Percentiles rank a stretch among this genome's conserved stretches.
Evolutionary conservation across 1,140 invertebrate species (phyloP).

Genomic region (Ditylenchus dipsaci): DNA sequence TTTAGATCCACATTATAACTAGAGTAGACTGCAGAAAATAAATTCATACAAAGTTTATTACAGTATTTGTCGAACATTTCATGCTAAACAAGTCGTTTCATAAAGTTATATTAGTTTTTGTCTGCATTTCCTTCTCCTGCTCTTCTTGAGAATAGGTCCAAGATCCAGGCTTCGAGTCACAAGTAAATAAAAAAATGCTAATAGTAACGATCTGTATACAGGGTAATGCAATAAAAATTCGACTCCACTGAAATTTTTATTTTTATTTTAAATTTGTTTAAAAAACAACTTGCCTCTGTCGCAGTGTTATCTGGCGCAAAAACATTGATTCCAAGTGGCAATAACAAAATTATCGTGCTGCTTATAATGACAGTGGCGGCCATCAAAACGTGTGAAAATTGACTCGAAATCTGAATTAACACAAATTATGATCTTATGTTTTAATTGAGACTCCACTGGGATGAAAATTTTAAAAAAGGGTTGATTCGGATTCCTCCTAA

Average conservation of each 20-base stretch:
- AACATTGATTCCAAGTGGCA: conserved; percentile 6
- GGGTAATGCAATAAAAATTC: background rate
- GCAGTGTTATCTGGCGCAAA: conserved; percentile 13
- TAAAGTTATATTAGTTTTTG: too few relatives aligned
- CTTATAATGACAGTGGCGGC: conserved; percentile 6
- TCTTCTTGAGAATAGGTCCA: background rate
- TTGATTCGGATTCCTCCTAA: too few relatives aligned
- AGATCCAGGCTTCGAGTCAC: background rate
- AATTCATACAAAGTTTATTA: too few relatives aligned
- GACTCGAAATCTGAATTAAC: conserved; percentile 4
- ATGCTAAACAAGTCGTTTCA: too few relatives aligned
- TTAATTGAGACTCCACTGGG: too few relatives aligned
- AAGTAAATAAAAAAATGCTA: background rate
- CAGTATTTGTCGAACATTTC: too few relatives aligned
- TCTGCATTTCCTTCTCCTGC: background rate
- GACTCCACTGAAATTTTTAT: conserved; percentile 1
- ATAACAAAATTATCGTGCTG: conserved; percentile 1
- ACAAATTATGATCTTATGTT: too few relatives aligned
- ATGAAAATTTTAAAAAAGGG: too few relatives aligned
- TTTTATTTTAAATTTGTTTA: too few relatives aligned
- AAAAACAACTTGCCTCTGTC: conserved; percentile 6
- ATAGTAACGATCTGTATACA: background rate
- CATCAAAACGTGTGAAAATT: conserved; percentile 17
- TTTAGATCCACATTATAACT: too few relatives aligned
- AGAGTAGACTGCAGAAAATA: too few relatives aligned